A percentile compares a stretch with the other conserved stretches of the same genome.
Conservation (phyloP, 2,113 vertebrate species). For the Solenodon paradoxus region DNA sequence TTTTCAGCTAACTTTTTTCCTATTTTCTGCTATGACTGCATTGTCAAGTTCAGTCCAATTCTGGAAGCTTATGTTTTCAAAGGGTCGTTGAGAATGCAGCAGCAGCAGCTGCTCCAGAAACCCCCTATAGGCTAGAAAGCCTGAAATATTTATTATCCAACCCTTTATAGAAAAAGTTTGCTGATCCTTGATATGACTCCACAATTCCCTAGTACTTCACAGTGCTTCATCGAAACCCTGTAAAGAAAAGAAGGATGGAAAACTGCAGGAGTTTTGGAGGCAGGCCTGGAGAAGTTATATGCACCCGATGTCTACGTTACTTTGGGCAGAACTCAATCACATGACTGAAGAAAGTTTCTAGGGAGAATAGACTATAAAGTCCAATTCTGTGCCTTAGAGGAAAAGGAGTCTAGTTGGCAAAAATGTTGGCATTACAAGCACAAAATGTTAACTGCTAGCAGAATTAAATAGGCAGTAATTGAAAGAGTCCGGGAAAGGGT, state of each 20-base stretch:
- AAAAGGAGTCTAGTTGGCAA: not conserved
- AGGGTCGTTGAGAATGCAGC: not conserved
- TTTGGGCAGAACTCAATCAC: not conserved
- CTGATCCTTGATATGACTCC: not conserved
- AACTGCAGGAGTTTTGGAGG: too few species aligned
- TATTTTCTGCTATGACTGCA: too few species aligned
- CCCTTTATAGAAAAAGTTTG: not conserved
- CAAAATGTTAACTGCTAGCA: not conserved
- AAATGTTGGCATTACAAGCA: not conserved
- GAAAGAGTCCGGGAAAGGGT: not conserved
- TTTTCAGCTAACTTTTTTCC: too few species aligned
- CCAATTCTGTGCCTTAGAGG: not conserved
- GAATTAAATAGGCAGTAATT: not conserved
- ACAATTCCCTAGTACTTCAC: not conserved
- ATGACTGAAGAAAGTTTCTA: not conserved
- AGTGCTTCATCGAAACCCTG: not conserved
- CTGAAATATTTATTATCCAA: not conserved
- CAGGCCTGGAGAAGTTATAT: not conserved
- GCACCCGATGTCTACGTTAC: not conserved
- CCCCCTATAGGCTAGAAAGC: not conserved
- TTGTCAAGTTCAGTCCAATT: not conserved
- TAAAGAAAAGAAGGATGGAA: not conserved
- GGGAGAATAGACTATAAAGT: not conserved
- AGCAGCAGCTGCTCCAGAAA: not conserved
- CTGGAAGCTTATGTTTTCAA: not conserved